These are phyloP conservation scores for Lordiphosa clarofinis DNA, from an alignment of 1,140 invertebrate species.

Conservation along the genomic window DNA sequence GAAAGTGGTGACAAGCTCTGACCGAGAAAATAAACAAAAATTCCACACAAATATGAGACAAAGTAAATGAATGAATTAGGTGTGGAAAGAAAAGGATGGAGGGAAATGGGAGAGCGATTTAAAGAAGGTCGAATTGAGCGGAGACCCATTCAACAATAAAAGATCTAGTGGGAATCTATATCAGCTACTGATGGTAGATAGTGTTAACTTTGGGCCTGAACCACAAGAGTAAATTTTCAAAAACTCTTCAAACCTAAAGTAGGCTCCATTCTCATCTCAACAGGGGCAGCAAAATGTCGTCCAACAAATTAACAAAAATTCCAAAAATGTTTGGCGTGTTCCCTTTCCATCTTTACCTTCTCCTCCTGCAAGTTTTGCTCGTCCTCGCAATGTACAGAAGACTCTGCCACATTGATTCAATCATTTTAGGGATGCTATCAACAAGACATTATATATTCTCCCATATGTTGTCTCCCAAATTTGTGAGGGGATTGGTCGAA, in stretches of 20 bases:
- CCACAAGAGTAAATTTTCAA: too few species aligned
- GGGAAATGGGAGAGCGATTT: background rate
- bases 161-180: too few species aligned
- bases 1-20: conserved; percentile 71
- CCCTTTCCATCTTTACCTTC: conserved; percentile 42
- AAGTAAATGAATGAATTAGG: conserved; percentile 9
- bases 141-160: too few species aligned
- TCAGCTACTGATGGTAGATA: too few species aligned
- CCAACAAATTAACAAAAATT: conserved; percentile 77
- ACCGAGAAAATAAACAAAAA: conserved; percentile 14
- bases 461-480: conserved; percentile 4
- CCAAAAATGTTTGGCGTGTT: conserved; percentile 54
- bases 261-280: conserved; percentile 9
- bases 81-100: conserved; percentile 3
- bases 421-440: conserved; percentile 63
- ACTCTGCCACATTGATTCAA: conserved; percentile 55
- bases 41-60: conserved; percentile 19
- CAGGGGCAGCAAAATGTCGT: conserved; percentile 67
- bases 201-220: too few species aligned
- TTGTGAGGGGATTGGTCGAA: conserved; percentile 3
- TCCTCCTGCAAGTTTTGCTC: conserved; percentile 2
- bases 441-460: conserved; percentile 31
- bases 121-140: background rate
- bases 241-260: too few species aligned
- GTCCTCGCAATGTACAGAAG: conserved; percentile 15